A percentile compares a stretch with the other conserved stretches of the same genome.
phyloP scores from a whole-genome alignment of 2,797 vertebrate species.

The Bothrops alternatus region DNA sequence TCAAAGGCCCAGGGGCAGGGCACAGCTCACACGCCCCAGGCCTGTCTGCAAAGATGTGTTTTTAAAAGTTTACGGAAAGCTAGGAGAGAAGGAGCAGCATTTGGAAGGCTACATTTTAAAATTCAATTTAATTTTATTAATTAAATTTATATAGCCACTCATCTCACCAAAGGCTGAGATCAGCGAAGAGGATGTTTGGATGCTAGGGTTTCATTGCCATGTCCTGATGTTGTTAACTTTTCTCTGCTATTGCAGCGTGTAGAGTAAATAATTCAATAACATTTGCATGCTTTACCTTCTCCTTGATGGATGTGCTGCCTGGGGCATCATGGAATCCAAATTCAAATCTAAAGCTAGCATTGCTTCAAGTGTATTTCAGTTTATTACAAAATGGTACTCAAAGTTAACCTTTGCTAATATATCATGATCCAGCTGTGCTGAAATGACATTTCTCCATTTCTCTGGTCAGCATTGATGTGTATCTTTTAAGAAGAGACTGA shows the following conservation, averaged over 20 bases:
- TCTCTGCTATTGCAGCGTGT: not conserved
- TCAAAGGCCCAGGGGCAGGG: too few species aligned
- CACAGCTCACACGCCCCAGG: too few species aligned
- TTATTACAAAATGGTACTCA: not conserved
- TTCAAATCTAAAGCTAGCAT: not conserved
- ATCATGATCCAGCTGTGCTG: not conserved
- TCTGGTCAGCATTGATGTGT: not conserved
- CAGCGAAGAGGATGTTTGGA: not conserved
- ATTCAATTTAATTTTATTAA: not conserved
- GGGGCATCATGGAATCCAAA: not conserved
- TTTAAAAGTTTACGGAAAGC: too few species aligned
- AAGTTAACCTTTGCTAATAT: not conserved
- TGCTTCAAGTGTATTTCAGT: not conserved
- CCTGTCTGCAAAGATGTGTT: too few species aligned
- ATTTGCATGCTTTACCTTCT: not conserved
- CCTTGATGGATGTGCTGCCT: not conserved
- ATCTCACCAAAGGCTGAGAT: not conserved
- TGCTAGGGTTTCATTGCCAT: too few species aligned
- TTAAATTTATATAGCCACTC: not conserved
- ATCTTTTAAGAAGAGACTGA: too few species aligned
- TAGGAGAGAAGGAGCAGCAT: too few species aligned
- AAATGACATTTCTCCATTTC: not conserved
- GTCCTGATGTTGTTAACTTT: not conserved
- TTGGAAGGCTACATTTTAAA: not conserved
- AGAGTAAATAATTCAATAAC: not conserved